Base-by-base conservation (phyloP, 2,888 invertebrate species). In the Rhagophthalmus giganteus region DNA sequence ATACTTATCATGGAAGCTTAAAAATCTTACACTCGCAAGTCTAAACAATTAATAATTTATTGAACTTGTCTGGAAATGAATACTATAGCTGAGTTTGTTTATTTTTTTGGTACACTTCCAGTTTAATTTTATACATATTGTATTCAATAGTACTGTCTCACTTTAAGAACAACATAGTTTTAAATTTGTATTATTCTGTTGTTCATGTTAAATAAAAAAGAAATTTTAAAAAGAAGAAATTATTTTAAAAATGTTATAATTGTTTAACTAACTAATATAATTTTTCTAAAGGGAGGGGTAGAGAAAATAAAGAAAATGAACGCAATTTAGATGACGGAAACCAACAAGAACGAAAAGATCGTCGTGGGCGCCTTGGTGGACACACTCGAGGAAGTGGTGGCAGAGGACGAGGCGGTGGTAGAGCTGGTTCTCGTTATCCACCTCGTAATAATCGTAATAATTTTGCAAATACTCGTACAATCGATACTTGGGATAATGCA, bases 401-500 rank as follows among this genome's bases (percentile, higher is more conserved):
- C 64, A 76, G 78, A 58, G 79, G 79, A 71, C 78, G 81, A 60
- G 71, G 72, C 7, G 71, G 71, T 9, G 72, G 73, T 4, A 63
- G 73, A 13, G 70, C 64, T 48, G 74, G 74, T 12, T 72, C 73
- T 12, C 55, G 64, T 12, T 78, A 78, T 67, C 75, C 76, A 67
- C 77, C 78, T 59, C 78, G 78, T 75, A 63, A 33, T 50, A 56
- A 33, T 49, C 45, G 45, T 31, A 54, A 61, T 27, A 61, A 54
- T 25, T 63, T 59, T 34, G 53, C 60, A 32, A 70, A 70, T 58
- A 67, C 67, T 54, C 66, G 66, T 30, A 72, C 74, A 1, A 80
- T 81, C 20, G 81, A 81, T 49, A 75, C 80, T n/a, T 81, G 81
- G 76, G 83, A 84, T 51, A 83, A 82, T 69, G 73, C 73, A 31